Conservation (phyloP, 2,113 vertebrate species). For the Sphaerodactylus townsendi region DNA sequence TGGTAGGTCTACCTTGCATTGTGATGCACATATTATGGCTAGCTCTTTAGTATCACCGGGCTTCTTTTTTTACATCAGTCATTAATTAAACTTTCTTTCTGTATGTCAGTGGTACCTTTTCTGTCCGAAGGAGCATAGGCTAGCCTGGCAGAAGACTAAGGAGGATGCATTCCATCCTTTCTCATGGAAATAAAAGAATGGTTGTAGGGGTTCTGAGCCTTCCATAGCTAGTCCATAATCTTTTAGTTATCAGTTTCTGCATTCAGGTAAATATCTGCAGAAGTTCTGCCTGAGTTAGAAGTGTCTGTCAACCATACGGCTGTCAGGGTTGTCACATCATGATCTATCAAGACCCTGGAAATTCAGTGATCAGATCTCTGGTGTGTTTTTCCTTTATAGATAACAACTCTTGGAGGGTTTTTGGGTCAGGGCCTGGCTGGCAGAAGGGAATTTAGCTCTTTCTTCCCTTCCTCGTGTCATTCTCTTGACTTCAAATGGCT, state of each 20-base stretch:
- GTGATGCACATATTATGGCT: background rate
- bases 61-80: background rate
- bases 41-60: background rate
- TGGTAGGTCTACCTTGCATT: background rate
- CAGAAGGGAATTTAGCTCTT: too few species aligned
- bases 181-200: background rate
- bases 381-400: too few species aligned
- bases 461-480: too few species aligned
- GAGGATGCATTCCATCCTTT: background rate
- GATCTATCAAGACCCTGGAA: too few species aligned
- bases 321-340: background rate
- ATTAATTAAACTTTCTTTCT: slow-evolving; percentile 10
- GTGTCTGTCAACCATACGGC: background rate
- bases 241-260: background rate
- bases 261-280: background rate
- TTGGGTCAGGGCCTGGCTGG: too few species aligned
- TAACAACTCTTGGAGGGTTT: too few species aligned
- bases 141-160: background rate
- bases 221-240: background rate
- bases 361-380: too few species aligned
- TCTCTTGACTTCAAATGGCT: too few species aligned
- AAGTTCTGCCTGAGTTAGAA: background rate
- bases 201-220: background rate
- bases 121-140: background rate
- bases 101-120: background rate